Conservation (phyloP, 2,113 vertebrate genomes). For the Procavia capensis region DNA sequence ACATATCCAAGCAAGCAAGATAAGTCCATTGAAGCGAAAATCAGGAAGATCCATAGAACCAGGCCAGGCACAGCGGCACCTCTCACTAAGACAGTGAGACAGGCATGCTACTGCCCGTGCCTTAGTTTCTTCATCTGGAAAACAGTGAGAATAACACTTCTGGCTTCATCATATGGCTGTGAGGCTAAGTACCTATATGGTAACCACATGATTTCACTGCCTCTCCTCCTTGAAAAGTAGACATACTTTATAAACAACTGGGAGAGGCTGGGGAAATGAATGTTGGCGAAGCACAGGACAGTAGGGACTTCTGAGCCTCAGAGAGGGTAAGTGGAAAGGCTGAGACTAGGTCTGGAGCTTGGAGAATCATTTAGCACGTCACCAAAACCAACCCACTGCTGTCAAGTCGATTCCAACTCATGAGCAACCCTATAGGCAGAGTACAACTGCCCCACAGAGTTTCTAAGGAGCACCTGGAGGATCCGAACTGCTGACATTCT, state of each 20-base stretch:
- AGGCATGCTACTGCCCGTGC: neutral
- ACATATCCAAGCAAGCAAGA: conserved; percentile 9
- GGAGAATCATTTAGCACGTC: neutral
- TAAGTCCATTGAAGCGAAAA: neutral
- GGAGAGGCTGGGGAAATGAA: neutral
- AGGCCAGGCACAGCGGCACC: neutral
- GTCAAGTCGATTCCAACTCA: too few species aligned
- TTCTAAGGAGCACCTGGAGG: too few species aligned
- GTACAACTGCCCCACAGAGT: too few species aligned
- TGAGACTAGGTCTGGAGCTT: neutral
- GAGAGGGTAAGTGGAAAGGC: neutral
- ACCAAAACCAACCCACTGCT: too few species aligned
- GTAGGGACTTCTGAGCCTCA: conserved; percentile 21
- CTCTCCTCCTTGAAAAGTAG: neutral
- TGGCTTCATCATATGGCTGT: neutral
- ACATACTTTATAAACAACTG: neutral
- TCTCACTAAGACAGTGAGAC: neutral
- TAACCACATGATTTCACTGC: neutral
- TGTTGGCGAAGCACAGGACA: neutral
- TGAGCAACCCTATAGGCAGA: too few species aligned
- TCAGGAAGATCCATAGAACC: neutral
- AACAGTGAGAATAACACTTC: neutral
- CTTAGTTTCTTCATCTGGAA: conserved; percentile 31
- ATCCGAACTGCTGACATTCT: too few species aligned
- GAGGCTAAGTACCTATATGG: neutral